A percentile compares a stretch with the other conserved stretches of the same genome.
Evolutionary conservation across 1,140 invertebrate species (phyloP).

Genomic region (Lutraria rhynchaena): DNA sequence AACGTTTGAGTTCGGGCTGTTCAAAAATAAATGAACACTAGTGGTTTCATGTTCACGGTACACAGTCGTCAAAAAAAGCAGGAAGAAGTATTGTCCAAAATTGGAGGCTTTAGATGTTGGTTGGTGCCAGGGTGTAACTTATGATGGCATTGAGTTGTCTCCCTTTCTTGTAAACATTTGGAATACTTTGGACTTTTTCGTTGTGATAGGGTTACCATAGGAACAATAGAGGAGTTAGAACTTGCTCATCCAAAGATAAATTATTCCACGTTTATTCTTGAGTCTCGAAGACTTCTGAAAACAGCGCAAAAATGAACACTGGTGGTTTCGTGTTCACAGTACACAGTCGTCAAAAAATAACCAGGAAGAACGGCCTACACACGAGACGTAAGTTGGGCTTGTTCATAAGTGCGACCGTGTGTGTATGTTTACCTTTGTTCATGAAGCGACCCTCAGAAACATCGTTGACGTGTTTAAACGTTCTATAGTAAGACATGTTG

Average conservation of each 20-base stretch:
- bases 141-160: constrained; percentile 67
- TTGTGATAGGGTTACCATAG: constrained; percentile 71
- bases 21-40: too few species aligned
- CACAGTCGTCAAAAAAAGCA: too few species aligned
- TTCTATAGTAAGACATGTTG: neutral
- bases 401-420: neutral
- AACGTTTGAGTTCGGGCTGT: too few species aligned
- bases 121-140: constrained; percentile 74
- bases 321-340: neutral
- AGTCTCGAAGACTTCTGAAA: constrained; percentile 68
- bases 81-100: constrained; percentile 59
- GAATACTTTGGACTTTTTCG: constrained; percentile 74
- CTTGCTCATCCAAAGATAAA: constrained; percentile 69
- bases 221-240: constrained; percentile 70
- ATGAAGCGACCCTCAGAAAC: neutral
- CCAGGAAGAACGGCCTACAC: neutral
- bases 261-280: constrained; percentile 75
- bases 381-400: neutral
- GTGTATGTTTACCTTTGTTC: constrained; percentile 1
- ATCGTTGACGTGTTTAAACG: neutral
- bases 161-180: constrained; percentile 64
- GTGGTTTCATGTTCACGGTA: too few species aligned
- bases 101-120: constrained; percentile 74
- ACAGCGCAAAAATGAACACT: neutral
- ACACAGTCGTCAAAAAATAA: neutral